Percentiles rank a stretch among this genome's conserved stretches.
phyloP scores from a whole-genome alignment of 2,888 invertebrate species.

The Pandemis corylana region DNA sequence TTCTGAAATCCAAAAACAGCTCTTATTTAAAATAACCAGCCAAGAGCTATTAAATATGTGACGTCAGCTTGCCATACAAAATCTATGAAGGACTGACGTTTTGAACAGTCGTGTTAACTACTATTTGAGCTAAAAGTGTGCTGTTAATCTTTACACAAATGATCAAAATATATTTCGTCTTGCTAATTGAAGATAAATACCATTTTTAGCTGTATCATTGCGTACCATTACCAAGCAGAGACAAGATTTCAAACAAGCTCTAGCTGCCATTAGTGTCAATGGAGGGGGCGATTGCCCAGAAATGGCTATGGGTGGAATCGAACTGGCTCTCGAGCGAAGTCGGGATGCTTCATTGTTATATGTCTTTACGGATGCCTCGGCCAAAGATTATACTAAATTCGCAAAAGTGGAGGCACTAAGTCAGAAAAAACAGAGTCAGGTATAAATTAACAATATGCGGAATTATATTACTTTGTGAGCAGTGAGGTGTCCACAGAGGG shows the following conservation, averaged over 20 bases:
- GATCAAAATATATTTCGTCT: no score
- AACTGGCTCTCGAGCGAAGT: constrained; percentile 57
- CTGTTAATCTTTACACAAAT: no score
- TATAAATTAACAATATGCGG: constrained; percentile 37
- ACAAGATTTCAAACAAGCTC: constrained; percentile 51
- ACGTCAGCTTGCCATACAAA: no score
- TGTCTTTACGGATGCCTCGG: constrained; percentile 72
- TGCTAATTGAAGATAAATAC: neutral
- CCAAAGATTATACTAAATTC: constrained; percentile 54
- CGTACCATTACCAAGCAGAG: constrained; percentile 54
- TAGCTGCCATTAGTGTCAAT: constrained; percentile 47
- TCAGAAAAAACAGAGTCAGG: constrained; percentile 60
- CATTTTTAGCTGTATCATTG: constrained; percentile 50
- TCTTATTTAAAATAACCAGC: no score
- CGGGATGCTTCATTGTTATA: constrained; percentile 63
- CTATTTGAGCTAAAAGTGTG: no score
- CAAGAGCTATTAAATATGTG: no score
- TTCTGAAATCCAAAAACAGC: no score
- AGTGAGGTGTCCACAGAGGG: no score
- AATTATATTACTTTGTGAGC: neutral
- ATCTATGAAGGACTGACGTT: no score
- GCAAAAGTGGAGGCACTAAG: constrained; percentile 58
- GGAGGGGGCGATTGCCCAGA: constrained; percentile 66
- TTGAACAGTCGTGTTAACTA: no score
- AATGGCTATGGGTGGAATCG: constrained; percentile 63